These are phyloP conservation scores for Aspiorhynchus laticeps DNA, from an alignment of 2,113 vertebrate species.

Conservation along the genomic window DNA sequence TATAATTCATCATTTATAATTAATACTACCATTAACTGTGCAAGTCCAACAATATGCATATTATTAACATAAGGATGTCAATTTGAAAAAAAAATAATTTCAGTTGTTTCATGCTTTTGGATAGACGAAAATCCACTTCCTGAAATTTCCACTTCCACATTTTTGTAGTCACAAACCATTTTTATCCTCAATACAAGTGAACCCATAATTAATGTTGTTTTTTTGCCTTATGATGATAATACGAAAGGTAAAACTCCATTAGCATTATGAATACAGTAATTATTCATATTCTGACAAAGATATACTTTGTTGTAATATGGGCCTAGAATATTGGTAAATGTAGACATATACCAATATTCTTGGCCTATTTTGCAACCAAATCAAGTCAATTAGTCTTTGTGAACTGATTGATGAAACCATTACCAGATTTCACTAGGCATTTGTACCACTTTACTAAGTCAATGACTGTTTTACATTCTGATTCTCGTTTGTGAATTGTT, in stretches of 20 bases:
- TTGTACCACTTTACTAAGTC: background rate
- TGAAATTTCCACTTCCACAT: background rate
- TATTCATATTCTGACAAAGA: background rate
- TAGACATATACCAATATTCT: background rate
- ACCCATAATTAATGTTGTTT: background rate
- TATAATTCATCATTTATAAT: background rate
- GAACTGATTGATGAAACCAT: background rate
- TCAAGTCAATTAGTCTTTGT: background rate
- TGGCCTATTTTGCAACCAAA: background rate
- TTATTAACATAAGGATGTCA: background rate
- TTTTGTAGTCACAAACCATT: background rate
- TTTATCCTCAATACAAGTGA: background rate
- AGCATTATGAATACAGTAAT: background rate
- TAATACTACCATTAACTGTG: background rate
- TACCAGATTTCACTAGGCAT: background rate
- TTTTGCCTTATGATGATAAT: background rate
- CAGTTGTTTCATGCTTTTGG: background rate
- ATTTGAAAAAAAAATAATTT: background rate
- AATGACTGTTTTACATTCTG: background rate
- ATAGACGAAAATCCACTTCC: background rate
- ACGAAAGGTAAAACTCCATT: background rate
- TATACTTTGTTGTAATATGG: background rate
- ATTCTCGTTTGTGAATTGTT: background rate
- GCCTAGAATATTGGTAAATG: background rate
- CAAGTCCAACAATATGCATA: background rate